Evolutionary conservation across 1,140 invertebrate species (phyloP).

Genomic region (Apis laboriosa): DNA sequence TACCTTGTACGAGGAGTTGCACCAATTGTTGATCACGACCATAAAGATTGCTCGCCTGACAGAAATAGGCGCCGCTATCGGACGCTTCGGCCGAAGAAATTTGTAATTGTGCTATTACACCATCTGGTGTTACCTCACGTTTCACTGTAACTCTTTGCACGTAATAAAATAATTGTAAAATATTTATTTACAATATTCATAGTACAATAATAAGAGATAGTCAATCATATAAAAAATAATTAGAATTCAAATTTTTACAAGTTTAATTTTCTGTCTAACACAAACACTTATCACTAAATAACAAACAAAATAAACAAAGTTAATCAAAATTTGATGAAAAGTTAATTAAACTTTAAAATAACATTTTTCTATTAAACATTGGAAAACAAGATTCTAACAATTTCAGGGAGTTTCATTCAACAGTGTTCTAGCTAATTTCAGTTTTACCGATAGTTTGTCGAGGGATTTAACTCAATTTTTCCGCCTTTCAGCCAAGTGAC

Average conservation of each 20-base stretch:
- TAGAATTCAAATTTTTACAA: not conserved
- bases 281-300: not conserved
- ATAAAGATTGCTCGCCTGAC: conserved; percentile 90
- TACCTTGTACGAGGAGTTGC: conserved; percentile 90
- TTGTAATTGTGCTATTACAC: conserved; percentile 87
- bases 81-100: conserved; percentile 86
- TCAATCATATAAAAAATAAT: not conserved
- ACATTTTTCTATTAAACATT: conserved; percentile 1
- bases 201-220: not conserved
- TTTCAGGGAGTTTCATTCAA: not conserved
- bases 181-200: not conserved
- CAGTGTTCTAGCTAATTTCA: conserved; percentile 28
- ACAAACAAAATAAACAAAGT: not conserved
- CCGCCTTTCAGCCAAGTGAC: conserved; percentile 88
- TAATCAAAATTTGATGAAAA: not conserved
- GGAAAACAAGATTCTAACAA: not conserved
- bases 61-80: conserved; percentile 92
- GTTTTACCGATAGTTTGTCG: conserved; percentile 85
- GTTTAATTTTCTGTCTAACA: not conserved
- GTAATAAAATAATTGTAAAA: conserved; percentile 25
- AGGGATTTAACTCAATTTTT: conserved; percentile 86
- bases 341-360: not conserved
- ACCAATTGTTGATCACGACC: conserved; percentile 91
- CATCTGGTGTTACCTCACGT: conserved; percentile 86
- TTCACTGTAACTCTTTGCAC: conserved; percentile 84